Base-by-base conservation (phyloP, 1,140 invertebrate species). In the Drosophila sp. region DNA sequence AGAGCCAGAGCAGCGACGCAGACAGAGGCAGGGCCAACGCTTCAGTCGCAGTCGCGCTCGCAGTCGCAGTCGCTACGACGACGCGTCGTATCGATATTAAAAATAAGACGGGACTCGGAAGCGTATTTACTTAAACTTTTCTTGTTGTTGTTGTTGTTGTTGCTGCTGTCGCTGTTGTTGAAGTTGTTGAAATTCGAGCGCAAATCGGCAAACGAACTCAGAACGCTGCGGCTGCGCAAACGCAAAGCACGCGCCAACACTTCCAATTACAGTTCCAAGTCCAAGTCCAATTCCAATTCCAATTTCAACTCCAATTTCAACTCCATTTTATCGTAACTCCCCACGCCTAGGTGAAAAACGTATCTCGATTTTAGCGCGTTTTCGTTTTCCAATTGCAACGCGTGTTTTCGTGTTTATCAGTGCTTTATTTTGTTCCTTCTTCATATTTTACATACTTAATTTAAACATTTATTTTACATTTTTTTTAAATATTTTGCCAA, bases 71-170 rank as follows among this genome's bases (percentile, higher is more conserved):
- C 38, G 46, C 58, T 56, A 32, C 56, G 56, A 58, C 57, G 50
- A 56, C 34, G 59, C 78, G 21, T 46, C 54, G 65, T 61, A 70
- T 69, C 70, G 80, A 81, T 80, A 75, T 76, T 76, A 80, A 77
- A 77, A 74, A 86, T 77, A 80, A 78, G 78, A 78, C 75, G 80
- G 76, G 78, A 86, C 78, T 86, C 82, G 78, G 78, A 86, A 89
- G 83, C 83, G 79, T 80, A 76, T 73, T 64, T 56, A 41, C 45
- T 66, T 81, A 67, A 62, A 38, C 43, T 38, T 56, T 41, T 70
- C 56, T 59, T 72, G 54, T 34, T 71, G 65, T 61, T 57, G 71
- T 43, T 36, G 46, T 14, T 27, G 32, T 21, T 50, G 54, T 36
- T 41, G 36, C 29, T 36, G 43, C 27, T 48, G 65, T 16, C 27